Evolutionary conservation across 2,888 invertebrate genomes (phyloP), one percentile per base, ranked within the genome.

Genomic region (Andrena haemorrhoa): DNA sequence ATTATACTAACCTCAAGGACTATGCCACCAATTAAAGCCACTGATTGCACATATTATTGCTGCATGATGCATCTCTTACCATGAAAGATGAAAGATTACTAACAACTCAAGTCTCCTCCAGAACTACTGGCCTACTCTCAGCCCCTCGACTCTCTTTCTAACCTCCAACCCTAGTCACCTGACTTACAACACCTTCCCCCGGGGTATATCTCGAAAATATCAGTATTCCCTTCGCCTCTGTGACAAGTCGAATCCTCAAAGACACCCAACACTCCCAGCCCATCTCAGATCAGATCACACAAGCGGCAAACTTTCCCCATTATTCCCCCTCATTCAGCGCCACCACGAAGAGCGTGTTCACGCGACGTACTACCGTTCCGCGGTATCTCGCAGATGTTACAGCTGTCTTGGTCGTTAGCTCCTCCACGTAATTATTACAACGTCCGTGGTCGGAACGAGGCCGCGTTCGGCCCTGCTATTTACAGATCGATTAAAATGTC

Each of bases 401-500:
- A 26, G 41, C 41, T 63, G 53, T 47, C 63, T 23, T 20, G 12
- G 35, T 20, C 51, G 47, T 70, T 60, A 70, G 31, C 20, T 53
- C 47, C 2, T 29, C 29, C 61, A 31, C 29, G 76, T 73, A 82
- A 84, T 84, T 76, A 82, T 80, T 78, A 61, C 74, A 75, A 69
- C 71, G 68, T 81, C 65, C 72, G 56, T 58, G 49, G 68, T 73
- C 60, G 75, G 70, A 82, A 80, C 79, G 63, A 20, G 75, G 64
- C 70, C 65, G 60, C 69, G 72, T 16, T 79, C 61, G 51, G 23
- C 58, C 51, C 64, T 63, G 78, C 82, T 87, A 85, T 87, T 87
- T 87, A 88, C 85, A 85, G 88, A 91, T 91, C 91, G 91, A 91
- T 91, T 91, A 90, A 91, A 91, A 89, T 84, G 89, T 88, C 89